phyloP scores from a whole-genome alignment of 2,888 invertebrate genomes.

The Xylota segnis region DNA sequence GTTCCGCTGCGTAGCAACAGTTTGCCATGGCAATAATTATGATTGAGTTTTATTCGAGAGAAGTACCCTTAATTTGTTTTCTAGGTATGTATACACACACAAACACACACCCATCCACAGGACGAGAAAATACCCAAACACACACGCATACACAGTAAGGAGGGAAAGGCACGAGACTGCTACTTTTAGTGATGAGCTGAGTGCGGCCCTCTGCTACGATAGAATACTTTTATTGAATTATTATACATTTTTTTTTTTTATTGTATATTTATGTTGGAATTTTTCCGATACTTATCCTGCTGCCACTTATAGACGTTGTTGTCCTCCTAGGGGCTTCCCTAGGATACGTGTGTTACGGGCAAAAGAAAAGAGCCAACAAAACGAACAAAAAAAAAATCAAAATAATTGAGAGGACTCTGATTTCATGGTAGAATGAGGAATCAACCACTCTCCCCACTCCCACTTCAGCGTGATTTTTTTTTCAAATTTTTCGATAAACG shows the following conservation, averaged over 20 bases:
- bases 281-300: conserved; percentile 49
- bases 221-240: conserved; percentile 31
- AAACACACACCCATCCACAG: not conserved
- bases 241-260: conserved; percentile 2
- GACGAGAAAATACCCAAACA: conserved; percentile 37
- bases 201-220: not conserved
- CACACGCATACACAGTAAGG: not conserved
- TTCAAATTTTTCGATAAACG: conserved; percentile 36
- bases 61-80: conserved; percentile 65
- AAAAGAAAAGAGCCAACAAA: too few relatives aligned
- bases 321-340: not conserved
- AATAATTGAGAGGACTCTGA: conserved; percentile 39
- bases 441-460: not conserved
- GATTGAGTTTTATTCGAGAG: conserved; percentile 77
- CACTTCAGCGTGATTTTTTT: not conserved
- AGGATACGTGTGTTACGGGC: not conserved
- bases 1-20: conserved; percentile 77
- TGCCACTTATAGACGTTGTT: conserved; percentile 51
- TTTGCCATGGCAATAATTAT: conserved; percentile 78
- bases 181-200: conserved; percentile 42
- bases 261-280: conserved; percentile 18
- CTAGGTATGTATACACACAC: conserved; percentile 45
- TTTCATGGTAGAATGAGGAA: not conserved
- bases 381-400: too few relatives aligned
- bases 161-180: conserved; percentile 28